phyloP scores from a whole-genome alignment of 2,888 invertebrate species.

The Aphodius sticticus region DNA sequence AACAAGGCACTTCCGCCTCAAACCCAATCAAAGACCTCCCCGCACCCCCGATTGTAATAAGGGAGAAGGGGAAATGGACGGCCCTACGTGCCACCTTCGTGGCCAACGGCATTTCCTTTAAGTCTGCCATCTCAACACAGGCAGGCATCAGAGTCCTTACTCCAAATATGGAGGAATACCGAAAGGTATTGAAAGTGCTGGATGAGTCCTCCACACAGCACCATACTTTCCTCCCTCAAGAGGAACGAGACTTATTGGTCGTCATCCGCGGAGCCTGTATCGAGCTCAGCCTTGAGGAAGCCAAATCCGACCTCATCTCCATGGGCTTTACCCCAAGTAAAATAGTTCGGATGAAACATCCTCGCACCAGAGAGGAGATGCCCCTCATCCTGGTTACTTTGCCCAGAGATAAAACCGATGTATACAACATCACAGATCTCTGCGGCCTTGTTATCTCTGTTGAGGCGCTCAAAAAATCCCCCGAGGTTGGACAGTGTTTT shows the following conservation, averaged over 20 bases:
- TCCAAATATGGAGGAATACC: background rate
- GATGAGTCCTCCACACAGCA: background rate
- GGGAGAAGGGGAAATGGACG: background rate
- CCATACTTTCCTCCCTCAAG: background rate
- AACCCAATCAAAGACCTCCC: background rate
- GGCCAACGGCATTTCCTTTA: background rate
- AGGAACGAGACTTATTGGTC: background rate
- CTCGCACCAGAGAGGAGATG: background rate
- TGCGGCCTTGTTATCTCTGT: background rate
- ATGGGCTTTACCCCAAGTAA: background rate
- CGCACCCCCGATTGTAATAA: background rate
- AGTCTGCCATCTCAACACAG: background rate
- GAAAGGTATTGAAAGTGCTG: background rate
- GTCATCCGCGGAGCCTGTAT: background rate
- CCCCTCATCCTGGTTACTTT: background rate
- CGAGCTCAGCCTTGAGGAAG: background rate
- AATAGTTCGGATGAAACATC: too few species aligned
- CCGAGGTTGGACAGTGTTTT: background rate
- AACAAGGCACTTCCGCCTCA: background rate
- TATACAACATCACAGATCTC: background rate
- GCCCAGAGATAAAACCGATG: background rate
- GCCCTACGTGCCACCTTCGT: background rate
- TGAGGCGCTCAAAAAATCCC: background rate
- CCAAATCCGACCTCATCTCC: background rate
- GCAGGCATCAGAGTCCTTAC: too few species aligned